phyloP scores from a whole-genome alignment of 2,113 vertebrate genomes.

The Pithys albifrons region DNA sequence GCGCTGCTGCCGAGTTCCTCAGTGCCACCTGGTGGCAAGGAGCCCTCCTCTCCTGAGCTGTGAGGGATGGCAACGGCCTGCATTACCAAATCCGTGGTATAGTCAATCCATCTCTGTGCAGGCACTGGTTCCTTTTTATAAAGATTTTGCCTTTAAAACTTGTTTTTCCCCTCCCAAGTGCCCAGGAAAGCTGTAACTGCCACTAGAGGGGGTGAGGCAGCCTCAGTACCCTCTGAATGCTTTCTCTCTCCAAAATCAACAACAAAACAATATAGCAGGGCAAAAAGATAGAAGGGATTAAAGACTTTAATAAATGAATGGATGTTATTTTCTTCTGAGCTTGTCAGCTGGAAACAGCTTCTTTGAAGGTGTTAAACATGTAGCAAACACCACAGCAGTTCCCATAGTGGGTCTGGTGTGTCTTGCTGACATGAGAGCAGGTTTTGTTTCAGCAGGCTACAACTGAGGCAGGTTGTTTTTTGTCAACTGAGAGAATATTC shows the following conservation, averaged over 20 bases:
- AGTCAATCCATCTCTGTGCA: not conserved
- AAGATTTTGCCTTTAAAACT: not conserved
- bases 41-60: not conserved
- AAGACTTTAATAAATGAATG: not conserved
- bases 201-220: conserved; percentile 50
- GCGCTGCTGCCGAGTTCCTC: not conserved
- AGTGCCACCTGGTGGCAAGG: conserved; percentile 44
- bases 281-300: not conserved
- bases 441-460: not conserved
- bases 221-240: not conserved
- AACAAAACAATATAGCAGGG: conserved; percentile 20
- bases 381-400: not conserved
- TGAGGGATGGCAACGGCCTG: not conserved
- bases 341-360: not conserved
- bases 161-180: accelerated
- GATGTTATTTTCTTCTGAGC: not conserved
- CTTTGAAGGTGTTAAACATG: not conserved
- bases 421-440: not conserved
- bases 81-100: too few relatives aligned
- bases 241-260: conserved; percentile 21
- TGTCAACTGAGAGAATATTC: not conserved
- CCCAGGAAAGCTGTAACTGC: not conserved
- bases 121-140: not conserved
- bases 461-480: not conserved
- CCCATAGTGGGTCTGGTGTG: not conserved